These are phyloP conservation scores for Monopterus albus DNA, from an alignment of 2,113 vertebrate genomes.

Conservation along the genomic window DNA sequence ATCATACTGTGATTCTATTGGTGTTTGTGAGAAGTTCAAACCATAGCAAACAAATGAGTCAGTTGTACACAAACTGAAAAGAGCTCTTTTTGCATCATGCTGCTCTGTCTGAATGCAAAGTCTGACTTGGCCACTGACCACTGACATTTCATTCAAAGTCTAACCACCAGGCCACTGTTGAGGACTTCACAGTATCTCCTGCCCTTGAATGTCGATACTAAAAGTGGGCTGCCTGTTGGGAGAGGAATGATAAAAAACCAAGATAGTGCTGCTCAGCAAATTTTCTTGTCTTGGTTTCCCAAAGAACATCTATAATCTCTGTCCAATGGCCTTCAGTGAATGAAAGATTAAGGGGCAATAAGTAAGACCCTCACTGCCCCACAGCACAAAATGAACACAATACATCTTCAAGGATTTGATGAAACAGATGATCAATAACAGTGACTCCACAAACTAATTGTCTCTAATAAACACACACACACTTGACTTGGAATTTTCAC, in stretches of 20 bases:
- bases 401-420: conserved; percentile 45
- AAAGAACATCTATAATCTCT: conserved; percentile 40
- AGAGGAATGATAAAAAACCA: conserved; percentile 31
- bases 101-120: background rate
- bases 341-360: conserved; percentile 47
- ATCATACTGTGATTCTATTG: background rate
- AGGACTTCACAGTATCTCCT: conserved; percentile 17
- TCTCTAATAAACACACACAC: background rate
- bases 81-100: background rate
- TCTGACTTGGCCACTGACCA: conserved; percentile 7
- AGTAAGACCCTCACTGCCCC: conserved; percentile 29
- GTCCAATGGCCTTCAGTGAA: conserved; percentile 26
- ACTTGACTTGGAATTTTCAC: conserved; percentile 37
- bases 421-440: conserved; percentile 48
- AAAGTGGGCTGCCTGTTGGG: conserved; percentile 13
- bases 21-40: background rate
- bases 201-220: conserved; percentile 23
- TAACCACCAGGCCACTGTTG: background rate
- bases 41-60: background rate
- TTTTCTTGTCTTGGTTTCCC: conserved; percentile 29
- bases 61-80: background rate
- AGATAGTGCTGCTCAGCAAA: conserved; percentile 29
- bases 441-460: conserved; percentile 33
- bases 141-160: conserved; percentile 9
- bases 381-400: conserved; percentile 35